Base-by-base conservation (phyloP, 1,140 invertebrate genomes). In the Antheraea mylitta region DNA sequence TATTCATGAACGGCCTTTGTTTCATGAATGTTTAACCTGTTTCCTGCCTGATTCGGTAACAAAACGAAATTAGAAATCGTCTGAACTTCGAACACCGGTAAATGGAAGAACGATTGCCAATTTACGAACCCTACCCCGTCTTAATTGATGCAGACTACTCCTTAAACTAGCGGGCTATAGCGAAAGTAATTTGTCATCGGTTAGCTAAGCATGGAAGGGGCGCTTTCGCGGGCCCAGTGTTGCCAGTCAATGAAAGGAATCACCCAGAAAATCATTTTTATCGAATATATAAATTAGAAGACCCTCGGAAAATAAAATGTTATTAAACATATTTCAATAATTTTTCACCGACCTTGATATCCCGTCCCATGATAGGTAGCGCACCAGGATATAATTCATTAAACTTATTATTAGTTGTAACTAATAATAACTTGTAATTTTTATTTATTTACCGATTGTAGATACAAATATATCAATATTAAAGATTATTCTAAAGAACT, bases 151-250 rank as follows among this genome's bases (percentile, higher is more conserved):
- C 77, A 83, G 84, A 88, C 82, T 85, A 87, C 83, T 85, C 81
- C 83, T 80, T 84, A 76, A 88, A 90, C 86, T 85, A 87, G 74
- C 77, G 79, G 69, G 79, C 80, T 78, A 83, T 77, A 76, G 76
- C 76, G 77, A 83, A 83, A 83, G 83, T 91, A 90, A 92, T 92
- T 90, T 92, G 87, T 90, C 90, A 92, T 90, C 86, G 85, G 87
- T 87, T 88, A 88, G 81, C 85, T 86, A 87, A 86, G 82, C 82
- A 86, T 78, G 78, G 80, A 64, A 59, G 58, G 42, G 67, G 65
- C 64, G 63, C 8, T 48, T 62, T 48, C 59, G 67, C 62, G 58
- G 19, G 22, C 58, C 8, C 19, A 36, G 30, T 38, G 65, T 66
- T 66, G 65, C 58, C 36, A 66, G 16, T 22, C 19, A 63, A 30